These are phyloP conservation scores for Lampris incognitus DNA, from an alignment of 2,113 vertebrate species.

Conservation along the genomic window DNA sequence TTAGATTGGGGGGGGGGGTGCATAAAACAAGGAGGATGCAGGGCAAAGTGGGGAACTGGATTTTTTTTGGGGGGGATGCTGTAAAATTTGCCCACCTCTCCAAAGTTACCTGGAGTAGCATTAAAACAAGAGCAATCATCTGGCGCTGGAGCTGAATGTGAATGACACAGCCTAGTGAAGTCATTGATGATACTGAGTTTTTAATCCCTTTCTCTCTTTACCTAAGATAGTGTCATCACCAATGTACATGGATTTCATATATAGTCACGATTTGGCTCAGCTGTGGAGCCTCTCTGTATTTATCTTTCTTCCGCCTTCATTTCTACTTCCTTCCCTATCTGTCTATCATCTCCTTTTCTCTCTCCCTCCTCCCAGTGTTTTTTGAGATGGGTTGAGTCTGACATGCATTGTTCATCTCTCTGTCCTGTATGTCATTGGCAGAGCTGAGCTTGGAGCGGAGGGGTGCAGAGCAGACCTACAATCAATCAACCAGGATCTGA, in stretches of 20 bases:
- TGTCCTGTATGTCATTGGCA: slow-evolving; percentile 75
- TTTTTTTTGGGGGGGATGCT: no score
- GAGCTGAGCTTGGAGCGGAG: slow-evolving; percentile 56
- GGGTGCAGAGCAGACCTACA: slow-evolving; percentile 64
- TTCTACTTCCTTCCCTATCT: slow-evolving; percentile 27
- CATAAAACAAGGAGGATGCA: no score
- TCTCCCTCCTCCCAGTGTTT: slow-evolving; percentile 44
- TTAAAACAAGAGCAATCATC: slow-evolving; percentile 9
- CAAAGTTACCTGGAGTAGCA: no score
- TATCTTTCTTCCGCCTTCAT: slow-evolving; percentile 35
- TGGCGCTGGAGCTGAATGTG: background rate
- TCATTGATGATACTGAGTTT: background rate
- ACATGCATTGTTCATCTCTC: slow-evolving; percentile 77
- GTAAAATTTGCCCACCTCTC: no score
- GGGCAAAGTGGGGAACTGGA: no score
- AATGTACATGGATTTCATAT: slow-evolving; percentile 13
- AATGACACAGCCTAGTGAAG: slow-evolving; percentile 8
- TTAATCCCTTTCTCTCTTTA: slow-evolving; percentile 15
- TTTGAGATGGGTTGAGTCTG: slow-evolving; percentile 64
- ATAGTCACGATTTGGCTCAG: slow-evolving; percentile 14
- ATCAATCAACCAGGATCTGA: slow-evolving; percentile 72
- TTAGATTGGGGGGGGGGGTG: no score
- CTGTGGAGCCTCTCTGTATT: background rate
- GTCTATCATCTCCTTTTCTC: background rate
- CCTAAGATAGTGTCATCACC: slow-evolving; percentile 15